Evolutionary conservation across 2,113 vertebrate species (phyloP).

Genomic region (Silurus meridionalis): DNA sequence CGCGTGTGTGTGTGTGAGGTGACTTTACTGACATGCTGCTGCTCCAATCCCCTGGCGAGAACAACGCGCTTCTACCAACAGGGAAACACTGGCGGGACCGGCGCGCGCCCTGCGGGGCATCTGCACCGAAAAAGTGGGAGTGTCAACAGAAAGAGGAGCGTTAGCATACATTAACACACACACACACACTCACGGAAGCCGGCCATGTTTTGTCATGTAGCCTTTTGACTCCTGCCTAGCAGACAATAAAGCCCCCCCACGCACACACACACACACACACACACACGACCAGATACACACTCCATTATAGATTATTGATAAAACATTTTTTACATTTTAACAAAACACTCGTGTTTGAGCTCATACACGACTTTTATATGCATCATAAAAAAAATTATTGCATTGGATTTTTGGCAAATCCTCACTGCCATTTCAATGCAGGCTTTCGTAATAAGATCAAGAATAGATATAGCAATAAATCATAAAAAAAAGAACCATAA

Average conservation of each 20-base stretch:
- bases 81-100: slow-evolving; percentile 65
- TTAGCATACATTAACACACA: slow-evolving; percentile 26
- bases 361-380: background rate
- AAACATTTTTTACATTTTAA: background rate
- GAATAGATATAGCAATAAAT: background rate
- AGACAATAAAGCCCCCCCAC: slow-evolving; percentile 2
- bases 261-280: background rate
- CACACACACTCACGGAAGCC: slow-evolving; percentile 20
- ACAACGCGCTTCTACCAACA: slow-evolving; percentile 57
- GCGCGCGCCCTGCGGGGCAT: slow-evolving; percentile 49
- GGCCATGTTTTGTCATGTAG: slow-evolving; percentile 48
- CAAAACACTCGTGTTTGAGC: background rate
- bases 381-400: background rate
- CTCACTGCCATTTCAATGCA: background rate
- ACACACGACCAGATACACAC: background rate
- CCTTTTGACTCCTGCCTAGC: slow-evolving; percentile 32
- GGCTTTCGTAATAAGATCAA: background rate
- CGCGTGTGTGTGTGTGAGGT: slow-evolving; percentile 67
- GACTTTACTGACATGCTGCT: slow-evolving; percentile 82
- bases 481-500: background rate
- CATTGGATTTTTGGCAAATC: background rate
- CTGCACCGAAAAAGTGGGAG: slow-evolving; percentile 48
- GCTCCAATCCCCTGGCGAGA: slow-evolving; percentile 84
- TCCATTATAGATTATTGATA: background rate
- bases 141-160: slow-evolving; percentile 38